Evolutionary conservation across 2,113 vertebrate genomes (phyloP), one percentile per base, ranked within the genome.

Genomic region (Shinisaurus crocodilurus): DNA sequence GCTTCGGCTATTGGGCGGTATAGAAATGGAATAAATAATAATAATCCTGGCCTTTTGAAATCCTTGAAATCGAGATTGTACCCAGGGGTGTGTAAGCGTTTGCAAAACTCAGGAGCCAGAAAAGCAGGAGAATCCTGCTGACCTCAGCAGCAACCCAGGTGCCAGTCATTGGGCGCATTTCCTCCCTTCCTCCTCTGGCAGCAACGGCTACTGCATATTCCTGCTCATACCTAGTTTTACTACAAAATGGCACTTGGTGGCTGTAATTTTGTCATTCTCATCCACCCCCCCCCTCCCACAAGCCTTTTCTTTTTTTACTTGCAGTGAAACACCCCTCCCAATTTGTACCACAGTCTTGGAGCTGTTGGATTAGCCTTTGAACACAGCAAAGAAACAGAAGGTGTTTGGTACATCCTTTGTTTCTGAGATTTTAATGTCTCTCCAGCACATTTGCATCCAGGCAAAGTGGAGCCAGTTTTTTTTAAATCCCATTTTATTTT

Each of bases 231-330:
- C 54, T 65, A 5, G 18, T 77, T 69, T 32, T 27, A n/a, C 0
- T 0, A 1, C 0, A 15, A 0, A 0, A 65, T 48, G 37, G 6
- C 7, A 9, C 32, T n/a, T 69, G 63, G 23, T 7, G 60, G 18
- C 34, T 79, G 2, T 40, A 2, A 0, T 25, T 82, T 65, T 82
- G 32, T 67, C 1, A 1, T 0, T 48, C 63, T 37, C 12, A 0
- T 34, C 86, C 87, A 43, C 82, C n/a, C 50, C n/a, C 20, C 0
- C 15, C 63, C 60, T 34, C 20, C 60, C n/a, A 48, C 0, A 4
- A 1, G 32, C 16, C 29, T 1, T 3, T 29, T 37, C 29, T 1
- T 3, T 29, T 37, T 76, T 60, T 29, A 74, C 72, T 16, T 87
- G 34, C 88, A 34, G 0, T 10, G 57, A 50, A 88, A 16, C 1